A percentile compares a stretch with the other conserved stretches of the same genome.
Conservation (phyloP, 2,888 invertebrate genomes). For the Aphrophora alni region DNA sequence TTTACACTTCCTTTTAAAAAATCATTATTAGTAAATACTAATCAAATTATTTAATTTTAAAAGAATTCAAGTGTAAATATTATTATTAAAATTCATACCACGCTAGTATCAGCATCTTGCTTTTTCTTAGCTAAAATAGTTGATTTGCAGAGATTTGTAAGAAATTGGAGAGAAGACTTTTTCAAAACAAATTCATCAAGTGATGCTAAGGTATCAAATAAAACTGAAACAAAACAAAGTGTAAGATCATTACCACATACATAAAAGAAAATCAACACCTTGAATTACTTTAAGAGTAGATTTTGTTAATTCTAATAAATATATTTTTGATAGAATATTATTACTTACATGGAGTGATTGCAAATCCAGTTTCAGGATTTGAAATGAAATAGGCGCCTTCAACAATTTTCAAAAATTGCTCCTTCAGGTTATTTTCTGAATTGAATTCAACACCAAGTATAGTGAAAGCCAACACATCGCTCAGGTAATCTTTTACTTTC, state of each 20-base stretch:
- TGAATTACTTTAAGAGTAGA: no score
- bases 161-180: constrained; percentile 21
- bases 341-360: constrained; percentile 45
- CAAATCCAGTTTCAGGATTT: constrained; percentile 40
- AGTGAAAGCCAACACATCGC: constrained; percentile 41
- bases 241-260: no score
- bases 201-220: constrained; percentile 38
- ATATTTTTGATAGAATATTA: no score
- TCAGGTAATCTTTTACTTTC: constrained; percentile 38
- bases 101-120: neutral
- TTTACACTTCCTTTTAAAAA: no score
- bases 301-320: no score
- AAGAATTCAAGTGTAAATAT: no score
- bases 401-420: constrained; percentile 38
- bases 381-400: constrained; percentile 32
- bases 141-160: constrained; percentile 20
- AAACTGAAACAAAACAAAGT: constrained; percentile 33
- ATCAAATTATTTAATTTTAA: no score
- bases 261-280: no score
- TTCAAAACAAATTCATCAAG: constrained; percentile 37
- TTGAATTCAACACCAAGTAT: constrained; percentile 43
- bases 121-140: constrained; percentile 3
- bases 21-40: no score
- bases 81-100: no score
- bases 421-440: constrained; percentile 33